Percentiles rank a stretch among this genome's conserved stretches.
phyloP scores from a whole-genome alignment of 2,113 vertebrate genomes.

The Paramormyrops kingsleyae region DNA sequence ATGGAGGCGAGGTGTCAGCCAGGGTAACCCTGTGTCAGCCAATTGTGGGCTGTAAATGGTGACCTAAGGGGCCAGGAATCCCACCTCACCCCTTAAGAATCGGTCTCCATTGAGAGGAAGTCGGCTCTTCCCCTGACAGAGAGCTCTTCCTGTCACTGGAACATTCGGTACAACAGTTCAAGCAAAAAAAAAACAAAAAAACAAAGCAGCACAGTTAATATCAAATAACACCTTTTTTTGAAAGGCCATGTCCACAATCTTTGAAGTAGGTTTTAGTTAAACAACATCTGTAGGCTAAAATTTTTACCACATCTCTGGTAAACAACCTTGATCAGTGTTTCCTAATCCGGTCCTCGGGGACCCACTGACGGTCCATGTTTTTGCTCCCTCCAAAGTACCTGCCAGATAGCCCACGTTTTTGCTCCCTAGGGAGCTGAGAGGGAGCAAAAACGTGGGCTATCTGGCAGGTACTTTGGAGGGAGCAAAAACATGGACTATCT shows the following conservation, averaged over 20 bases:
- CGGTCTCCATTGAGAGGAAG: constrained; percentile 21
- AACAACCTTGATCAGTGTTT: not conserved
- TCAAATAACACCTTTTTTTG: not conserved
- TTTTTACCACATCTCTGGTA: not conserved
- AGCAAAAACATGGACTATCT: too few species aligned
- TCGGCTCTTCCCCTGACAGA: constrained; percentile 6
- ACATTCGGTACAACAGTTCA: not conserved
- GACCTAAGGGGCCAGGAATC: not conserved
- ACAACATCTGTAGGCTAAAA: too few species aligned
- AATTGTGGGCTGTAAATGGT: not conserved
- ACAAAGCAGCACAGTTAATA: not conserved
- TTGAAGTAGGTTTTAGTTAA: not conserved
- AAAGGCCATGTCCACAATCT: not conserved
- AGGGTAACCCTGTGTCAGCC: not conserved
- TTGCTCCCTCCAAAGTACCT: too few species aligned
- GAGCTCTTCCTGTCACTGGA: not conserved
- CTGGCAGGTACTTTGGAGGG: too few species aligned
- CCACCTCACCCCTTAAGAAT: constrained; percentile 42
- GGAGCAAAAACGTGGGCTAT: too few species aligned
- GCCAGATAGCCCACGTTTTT: too few species aligned
- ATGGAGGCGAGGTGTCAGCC: not conserved
- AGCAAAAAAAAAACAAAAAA: too few species aligned
- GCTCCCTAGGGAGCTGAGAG: too few species aligned
- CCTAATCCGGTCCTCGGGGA: not conserved
- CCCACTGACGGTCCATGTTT: not conserved